A percentile compares a stretch with the other conserved stretches of the same genome.
Evolutionary conservation across 2,888 invertebrate species (phyloP).

Genomic region (Eudasyphora cyanicolor): DNA sequence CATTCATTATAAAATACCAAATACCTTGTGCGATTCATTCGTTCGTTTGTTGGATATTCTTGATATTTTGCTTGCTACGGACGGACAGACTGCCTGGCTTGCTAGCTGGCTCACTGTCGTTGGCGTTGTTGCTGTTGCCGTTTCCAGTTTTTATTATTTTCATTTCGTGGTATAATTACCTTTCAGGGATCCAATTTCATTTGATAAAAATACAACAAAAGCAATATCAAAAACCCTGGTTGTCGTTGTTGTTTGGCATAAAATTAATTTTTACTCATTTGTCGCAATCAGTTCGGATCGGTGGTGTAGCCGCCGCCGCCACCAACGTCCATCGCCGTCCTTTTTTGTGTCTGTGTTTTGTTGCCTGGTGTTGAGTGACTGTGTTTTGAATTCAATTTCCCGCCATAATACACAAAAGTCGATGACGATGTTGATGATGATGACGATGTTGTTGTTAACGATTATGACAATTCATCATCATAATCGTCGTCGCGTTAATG

Average conservation of each 20-base stretch:
- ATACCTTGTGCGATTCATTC: conserved; percentile 51
- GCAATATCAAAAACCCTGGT: conserved; percentile 33
- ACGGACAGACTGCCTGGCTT: neutral
- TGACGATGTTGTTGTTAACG: neutral
- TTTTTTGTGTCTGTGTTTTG: too few relatives aligned
- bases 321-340: too few relatives aligned
- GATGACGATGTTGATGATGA: neutral
- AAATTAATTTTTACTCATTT: conserved; percentile 60
- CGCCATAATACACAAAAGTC: neutral
- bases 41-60: conserved; percentile 43
- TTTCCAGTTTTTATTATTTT: conserved; percentile 44
- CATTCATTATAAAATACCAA: conserved; percentile 55
- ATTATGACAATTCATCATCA: neutral
- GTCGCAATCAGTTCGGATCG: conserved; percentile 34
- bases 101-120: too few relatives aligned
- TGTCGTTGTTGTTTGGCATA: conserved; percentile 59
- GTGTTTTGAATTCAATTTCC: conserved; percentile 14
- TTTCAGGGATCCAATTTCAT: conserved; percentile 49
- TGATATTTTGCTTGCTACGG: conserved; percentile 31
- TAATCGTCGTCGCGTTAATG: neutral
- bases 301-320: neutral
- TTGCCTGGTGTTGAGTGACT: neutral
- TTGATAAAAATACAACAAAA: conserved; percentile 35
- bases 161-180: conserved; percentile 56
- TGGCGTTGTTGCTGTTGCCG: conserved; percentile 15